Evolutionary conservation across 2,797 vertebrate genomes (phyloP), one percentile per base, ranked within the genome.

Genomic region (Argya squamiceps): DNA sequence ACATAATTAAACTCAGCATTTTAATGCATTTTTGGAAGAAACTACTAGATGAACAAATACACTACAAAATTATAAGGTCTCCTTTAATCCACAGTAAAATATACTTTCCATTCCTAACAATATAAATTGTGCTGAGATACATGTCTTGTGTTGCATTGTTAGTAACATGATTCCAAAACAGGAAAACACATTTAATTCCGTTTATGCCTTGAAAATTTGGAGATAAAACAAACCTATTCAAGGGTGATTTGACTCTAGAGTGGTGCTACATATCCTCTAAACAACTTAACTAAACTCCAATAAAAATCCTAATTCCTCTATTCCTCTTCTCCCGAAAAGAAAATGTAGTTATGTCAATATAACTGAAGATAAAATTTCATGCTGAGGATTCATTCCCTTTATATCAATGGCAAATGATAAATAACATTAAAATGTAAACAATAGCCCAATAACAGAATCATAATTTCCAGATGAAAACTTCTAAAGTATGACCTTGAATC

Each of bases 331-430:
- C 21, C 95, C 92, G 71, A 83, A 91, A 91, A 88, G 86, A 92
- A 95, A 97, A 96, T 88, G 75, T 63, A 84, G 86, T 97, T 95
- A 95, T 7, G 6, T 39, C 84, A 85, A 88, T 77, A 43, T 68
- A 94, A 94, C 29, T 67, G 53, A 87, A 84, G 92, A 91, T 85
- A 78, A 91, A 91, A 88, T 96, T 94, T 85, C 95, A 89, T 55
- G 64, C 78, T 64, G 46, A 80, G 39, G 32, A 53, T 92, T 93
- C 68, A 89, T 77, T 92, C 56, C 6, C 4, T 92, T 79, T 71
- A 49, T 80, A 91, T 55, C 34, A 92, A 91, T 17, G 34, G 26
- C 15, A 89, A 94, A 87, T 27, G 70, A 93, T 70, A 92, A 91
- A 79, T 67, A 91, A 89, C 14, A 92, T 60, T 70, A 79, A 79